Base-by-base conservation (phyloP, 2,888 invertebrate species). In the Tiphia femorata region DNA sequence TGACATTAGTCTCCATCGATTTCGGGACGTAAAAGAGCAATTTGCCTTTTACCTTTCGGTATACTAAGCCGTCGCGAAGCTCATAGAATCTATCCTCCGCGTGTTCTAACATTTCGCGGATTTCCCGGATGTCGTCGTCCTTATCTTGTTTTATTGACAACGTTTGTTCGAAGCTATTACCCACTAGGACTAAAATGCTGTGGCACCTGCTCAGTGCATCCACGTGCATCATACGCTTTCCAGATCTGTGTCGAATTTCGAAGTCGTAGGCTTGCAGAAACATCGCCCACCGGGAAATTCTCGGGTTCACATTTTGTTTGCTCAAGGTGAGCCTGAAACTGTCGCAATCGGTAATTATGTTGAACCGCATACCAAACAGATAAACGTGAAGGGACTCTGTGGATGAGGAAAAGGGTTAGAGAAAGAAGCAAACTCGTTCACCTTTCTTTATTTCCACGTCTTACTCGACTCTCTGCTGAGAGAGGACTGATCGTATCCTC, bases 321-420 rank as follows among this genome's bases (percentile, higher is more conserved):
- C 57, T 60, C 19, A 68, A 16, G 1, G 67, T 62, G 2, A 65
- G 48, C 5, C 54, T 29, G 49, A 72, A 67, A 48, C 58, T 60
- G 37, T 69, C 64, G 3, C 77, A 77, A 51, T 76, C 77, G 0
- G 76, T 77, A 2, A 73, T 25, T 0, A 79, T 64, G 6, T 58
- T 64, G 33, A 78, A 77, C 5, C 42, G 49, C 7, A 63, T 56
- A 1, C 72, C 72, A 0, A 54, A 59, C 1, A 79, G 17, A 35
- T 76, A 78, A 10, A 72, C 58, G n/a, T n/a, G n/a, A n/a, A n/a
- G n/a, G n/a, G n/a, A n/a, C n/a, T n/a, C n/a, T n/a, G n/a, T n/a
- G n/a, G n/a, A n/a, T n/a, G n/a, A n/a, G n/a, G n/a, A n/a, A n/a
- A n/a, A n/a, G n/a, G n/a, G n/a, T n/a, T n/a, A n/a, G n/a, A n/a